Evolutionary conservation across 2,888 invertebrate genomes (phyloP).

Genomic region (Cerastis rubricosa): DNA sequence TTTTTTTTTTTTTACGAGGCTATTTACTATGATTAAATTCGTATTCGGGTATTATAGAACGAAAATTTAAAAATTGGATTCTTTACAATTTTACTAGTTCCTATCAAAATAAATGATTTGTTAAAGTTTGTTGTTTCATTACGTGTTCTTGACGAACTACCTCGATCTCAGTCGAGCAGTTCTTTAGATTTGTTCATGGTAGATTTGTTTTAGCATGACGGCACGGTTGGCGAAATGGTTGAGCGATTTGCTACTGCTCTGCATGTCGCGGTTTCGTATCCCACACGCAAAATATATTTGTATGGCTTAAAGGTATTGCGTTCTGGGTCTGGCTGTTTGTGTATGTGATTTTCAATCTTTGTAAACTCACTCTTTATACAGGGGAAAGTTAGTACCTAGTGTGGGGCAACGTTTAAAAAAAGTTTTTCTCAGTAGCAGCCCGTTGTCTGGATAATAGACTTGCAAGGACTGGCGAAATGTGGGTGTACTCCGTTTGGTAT

Average conservation of each 20-base stretch:
- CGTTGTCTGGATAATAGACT: not conserved
- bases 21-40: not conserved
- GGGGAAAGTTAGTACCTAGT: no score
- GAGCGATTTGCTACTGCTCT: no score
- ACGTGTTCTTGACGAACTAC: not conserved
- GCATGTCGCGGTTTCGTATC: no score
- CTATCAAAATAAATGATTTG: not conserved
- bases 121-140: not conserved
- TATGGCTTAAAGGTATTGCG: no score
- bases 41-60: not conserved
- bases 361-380: no score
- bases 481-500: not conserved
- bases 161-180: not conserved
- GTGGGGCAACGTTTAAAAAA: no score
- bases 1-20: not conserved
- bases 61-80: not conserved
- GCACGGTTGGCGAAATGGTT: no score
- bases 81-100: not conserved
- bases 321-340: no score
- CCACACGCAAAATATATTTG: no score
- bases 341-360: no score
- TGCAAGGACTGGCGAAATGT: not conserved
- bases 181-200: not conserved
- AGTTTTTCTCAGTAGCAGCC: not conserved
- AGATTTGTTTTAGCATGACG: not conserved